Evolutionary conservation across 2,888 invertebrate genomes (phyloP).

Genomic region (Timema cristinae): DNA sequence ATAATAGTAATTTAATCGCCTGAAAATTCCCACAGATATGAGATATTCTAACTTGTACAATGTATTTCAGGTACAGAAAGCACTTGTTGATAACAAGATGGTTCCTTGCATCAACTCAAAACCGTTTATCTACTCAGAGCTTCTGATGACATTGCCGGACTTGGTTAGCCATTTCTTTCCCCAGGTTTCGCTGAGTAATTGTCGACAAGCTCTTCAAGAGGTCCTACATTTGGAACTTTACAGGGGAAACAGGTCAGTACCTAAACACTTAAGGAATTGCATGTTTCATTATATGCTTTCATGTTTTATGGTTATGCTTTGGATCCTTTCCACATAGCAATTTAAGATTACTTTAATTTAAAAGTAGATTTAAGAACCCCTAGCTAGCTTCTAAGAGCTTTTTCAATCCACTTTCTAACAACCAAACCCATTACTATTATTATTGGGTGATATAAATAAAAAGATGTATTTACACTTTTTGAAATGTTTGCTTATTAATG

Average conservation of each 20-base stretch:
- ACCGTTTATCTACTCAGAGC: slow-evolving; percentile 75
- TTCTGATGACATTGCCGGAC: slow-evolving; percentile 78
- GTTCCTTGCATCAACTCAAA: slow-evolving; percentile 85
- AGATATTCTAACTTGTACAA: too few relatives aligned
- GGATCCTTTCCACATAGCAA: too few relatives aligned
- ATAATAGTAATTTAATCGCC: too few relatives aligned
- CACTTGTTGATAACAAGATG: slow-evolving; percentile 73
- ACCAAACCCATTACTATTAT: too few relatives aligned
- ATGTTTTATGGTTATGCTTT: not conserved
- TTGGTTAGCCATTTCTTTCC: slow-evolving; percentile 79
- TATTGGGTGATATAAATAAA: too few relatives aligned
- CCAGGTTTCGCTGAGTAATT: slow-evolving; percentile 65
- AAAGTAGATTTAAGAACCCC: too few relatives aligned
- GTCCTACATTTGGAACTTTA: slow-evolving; percentile 75
- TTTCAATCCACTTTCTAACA: too few relatives aligned
- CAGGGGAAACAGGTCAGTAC: slow-evolving; percentile 75
- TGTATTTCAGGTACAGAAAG: slow-evolving; percentile 63
- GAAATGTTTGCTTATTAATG: too few relatives aligned
- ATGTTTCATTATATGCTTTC: not conserved
- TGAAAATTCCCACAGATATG: too few relatives aligned
- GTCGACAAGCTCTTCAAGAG: slow-evolving; percentile 71
- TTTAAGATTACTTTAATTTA: too few relatives aligned
- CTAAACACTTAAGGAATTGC: not conserved
- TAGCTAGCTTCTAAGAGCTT: too few relatives aligned
- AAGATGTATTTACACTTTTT: too few relatives aligned